These are phyloP conservation scores for Laterallus jamaicensis DNA, from an alignment of 2,113 vertebrate genomes.

Conservation along the genomic window DNA sequence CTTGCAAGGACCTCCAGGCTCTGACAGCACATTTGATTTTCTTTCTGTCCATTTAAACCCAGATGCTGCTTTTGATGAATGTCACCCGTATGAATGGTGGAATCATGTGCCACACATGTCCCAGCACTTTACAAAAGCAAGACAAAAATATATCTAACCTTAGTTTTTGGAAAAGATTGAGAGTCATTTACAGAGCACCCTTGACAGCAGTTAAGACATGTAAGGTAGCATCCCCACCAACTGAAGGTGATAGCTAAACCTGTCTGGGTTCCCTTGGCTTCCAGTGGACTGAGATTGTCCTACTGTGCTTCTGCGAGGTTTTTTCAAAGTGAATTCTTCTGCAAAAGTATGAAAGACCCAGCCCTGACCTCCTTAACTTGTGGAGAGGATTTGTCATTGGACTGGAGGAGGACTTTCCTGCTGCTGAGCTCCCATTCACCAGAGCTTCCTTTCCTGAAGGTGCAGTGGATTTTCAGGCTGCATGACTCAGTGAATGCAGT, in stretches of 20 bases:
- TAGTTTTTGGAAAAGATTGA: not conserved
- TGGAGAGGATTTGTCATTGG: not conserved
- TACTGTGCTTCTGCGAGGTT: not conserved
- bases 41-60: not conserved
- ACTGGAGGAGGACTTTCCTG: not conserved
- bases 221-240: not conserved
- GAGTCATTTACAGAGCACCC: not conserved
- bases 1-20: not conserved
- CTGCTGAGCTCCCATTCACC: not conserved
- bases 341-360: not conserved
- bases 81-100: not conserved
- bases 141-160: not conserved
- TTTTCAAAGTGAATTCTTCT: not conserved
- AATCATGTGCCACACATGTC: rapidly evolving
- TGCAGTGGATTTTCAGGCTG: not conserved
- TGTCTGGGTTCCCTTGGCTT: not conserved
- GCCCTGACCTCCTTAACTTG: rapidly evolving
- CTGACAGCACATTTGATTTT: constrained; percentile 22
- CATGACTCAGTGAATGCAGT: not conserved
- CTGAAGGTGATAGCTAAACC: not conserved
- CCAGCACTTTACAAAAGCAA: not conserved
- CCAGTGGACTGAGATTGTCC: not conserved
- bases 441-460: not conserved
- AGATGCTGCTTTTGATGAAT: not conserved
- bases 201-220: not conserved